A percentile compares a stretch with the other conserved stretches of the same genome.
These are phyloP conservation scores for Lasiurus cinereus DNA, from an alignment of 2,113 vertebrate species.

Conservation along the genomic window DNA sequence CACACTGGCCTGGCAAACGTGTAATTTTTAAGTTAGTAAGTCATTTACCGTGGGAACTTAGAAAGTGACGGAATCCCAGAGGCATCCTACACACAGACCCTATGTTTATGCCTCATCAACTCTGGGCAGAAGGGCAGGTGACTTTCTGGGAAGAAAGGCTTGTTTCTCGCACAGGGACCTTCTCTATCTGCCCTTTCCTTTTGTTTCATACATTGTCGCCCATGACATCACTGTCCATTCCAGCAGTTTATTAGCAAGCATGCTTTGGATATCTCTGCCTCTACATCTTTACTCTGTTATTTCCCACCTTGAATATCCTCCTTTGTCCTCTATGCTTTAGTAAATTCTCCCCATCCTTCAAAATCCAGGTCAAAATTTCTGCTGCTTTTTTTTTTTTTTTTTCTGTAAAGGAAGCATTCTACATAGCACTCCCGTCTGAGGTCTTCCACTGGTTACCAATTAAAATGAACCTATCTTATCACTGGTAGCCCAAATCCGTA, in stretches of 20 bases:
- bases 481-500: not conserved
- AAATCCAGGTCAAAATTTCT: not conserved
- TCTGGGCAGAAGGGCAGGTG: not conserved
- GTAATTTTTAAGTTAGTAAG: not conserved
- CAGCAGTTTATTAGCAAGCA: not conserved
- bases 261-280: not conserved
- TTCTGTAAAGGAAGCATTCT: constrained; percentile 22
- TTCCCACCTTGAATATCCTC: not conserved
- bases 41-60: not conserved
- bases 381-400: not conserved
- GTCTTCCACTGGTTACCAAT: not conserved
- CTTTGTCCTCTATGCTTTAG: not conserved
- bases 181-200: not conserved
- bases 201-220: not conserved
- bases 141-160: not conserved
- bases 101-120: not conserved
- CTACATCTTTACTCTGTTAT: not conserved
- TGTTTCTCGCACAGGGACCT: not conserved
- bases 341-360: not conserved
- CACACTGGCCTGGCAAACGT: too few relatives aligned
- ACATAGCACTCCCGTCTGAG: not conserved
- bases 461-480: not conserved
- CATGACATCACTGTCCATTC: not conserved
- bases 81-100: not conserved
- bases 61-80: not conserved